A percentile compares a stretch with the other conserved stretches of the same genome.
These are phyloP conservation scores for Laticauda colubrina DNA, from an alignment of 2,113 vertebrate species.

Conservation along the genomic window DNA sequence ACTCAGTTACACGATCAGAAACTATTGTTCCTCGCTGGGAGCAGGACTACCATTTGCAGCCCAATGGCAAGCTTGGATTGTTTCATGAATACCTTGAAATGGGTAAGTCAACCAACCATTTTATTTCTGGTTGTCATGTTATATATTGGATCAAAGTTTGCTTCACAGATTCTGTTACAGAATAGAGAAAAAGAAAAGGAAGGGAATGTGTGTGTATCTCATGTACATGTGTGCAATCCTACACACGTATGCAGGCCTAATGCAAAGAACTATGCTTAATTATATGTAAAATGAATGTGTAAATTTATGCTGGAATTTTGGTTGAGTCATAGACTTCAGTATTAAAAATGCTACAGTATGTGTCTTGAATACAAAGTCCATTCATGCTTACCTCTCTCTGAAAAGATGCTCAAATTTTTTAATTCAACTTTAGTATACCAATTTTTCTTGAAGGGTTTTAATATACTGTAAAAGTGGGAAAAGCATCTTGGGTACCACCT, in stretches of 20 bases:
- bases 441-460: no score
- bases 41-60: slow-evolving; percentile 86
- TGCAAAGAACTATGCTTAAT: no score
- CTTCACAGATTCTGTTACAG: not conserved
- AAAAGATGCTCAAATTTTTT: no score
- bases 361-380: no score
- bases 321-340: not conserved
- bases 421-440: no score
- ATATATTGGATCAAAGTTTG: not conserved
- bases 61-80: slow-evolving; percentile 80
- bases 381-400: no score
- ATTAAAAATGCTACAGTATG: no score
- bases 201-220: not conserved
- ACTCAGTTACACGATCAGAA: slow-evolving; percentile 66
- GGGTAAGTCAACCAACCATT: slow-evolving; percentile 74
- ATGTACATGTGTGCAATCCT: no score
- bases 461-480: no score
- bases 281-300: not conserved
- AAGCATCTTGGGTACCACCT: no score
- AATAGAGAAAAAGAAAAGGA: not conserved
- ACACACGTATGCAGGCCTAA: no score
- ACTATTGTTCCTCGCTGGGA: slow-evolving; percentile 85
- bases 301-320: not conserved
- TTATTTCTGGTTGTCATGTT: not conserved
- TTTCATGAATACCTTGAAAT: slow-evolving; percentile 96